These are phyloP conservation scores for Scylla paramamosain DNA, from an alignment of 1,140 invertebrate species.

Conservation along the genomic window DNA sequence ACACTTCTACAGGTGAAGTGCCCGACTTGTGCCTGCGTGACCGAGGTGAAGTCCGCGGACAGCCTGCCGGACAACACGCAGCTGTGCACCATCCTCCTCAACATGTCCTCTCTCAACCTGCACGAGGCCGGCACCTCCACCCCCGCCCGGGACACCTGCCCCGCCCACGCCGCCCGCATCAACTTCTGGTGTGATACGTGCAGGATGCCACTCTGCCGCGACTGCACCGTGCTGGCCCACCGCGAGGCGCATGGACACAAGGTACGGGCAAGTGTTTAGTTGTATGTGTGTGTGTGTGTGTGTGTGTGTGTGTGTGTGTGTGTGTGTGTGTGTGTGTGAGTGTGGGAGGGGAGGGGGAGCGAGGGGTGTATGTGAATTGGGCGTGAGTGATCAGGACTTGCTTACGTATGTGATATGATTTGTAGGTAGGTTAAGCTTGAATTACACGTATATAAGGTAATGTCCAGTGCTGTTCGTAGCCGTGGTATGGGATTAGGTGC, in stretches of 20 bases:
- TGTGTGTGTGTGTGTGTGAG: conserved; percentile 18
- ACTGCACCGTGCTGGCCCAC: conserved; percentile 77
- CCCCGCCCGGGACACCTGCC: conserved; percentile 72
- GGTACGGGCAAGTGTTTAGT: conserved; percentile 37
- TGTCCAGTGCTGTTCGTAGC: too few species aligned
- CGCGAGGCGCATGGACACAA: conserved; percentile 73
- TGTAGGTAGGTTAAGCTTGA: too few species aligned
- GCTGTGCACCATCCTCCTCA: conserved; percentile 73
- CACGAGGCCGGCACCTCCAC: conserved; percentile 51
- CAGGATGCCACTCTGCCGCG: conserved; percentile 73
- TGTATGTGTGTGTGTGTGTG: neutral
- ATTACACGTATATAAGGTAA: too few species aligned
- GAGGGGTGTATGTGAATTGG: too few species aligned
- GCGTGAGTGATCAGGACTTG: too few species aligned
- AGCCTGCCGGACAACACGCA: conserved; percentile 72
- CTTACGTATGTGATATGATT: too few species aligned
- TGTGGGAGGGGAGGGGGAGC: neutral
- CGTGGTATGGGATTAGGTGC: too few species aligned
- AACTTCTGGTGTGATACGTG: conserved; percentile 77
- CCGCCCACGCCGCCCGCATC: conserved; percentile 73
- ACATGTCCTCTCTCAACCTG: conserved; percentile 76
- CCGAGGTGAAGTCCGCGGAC: conserved; percentile 59
- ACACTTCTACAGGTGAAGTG: conserved; percentile 38
- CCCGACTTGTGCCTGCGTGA: conserved; percentile 54
- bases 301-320: conserved; percentile 11